phyloP scores from a whole-genome alignment of 1,140 invertebrate genomes.

The Myzus persicae region DNA sequence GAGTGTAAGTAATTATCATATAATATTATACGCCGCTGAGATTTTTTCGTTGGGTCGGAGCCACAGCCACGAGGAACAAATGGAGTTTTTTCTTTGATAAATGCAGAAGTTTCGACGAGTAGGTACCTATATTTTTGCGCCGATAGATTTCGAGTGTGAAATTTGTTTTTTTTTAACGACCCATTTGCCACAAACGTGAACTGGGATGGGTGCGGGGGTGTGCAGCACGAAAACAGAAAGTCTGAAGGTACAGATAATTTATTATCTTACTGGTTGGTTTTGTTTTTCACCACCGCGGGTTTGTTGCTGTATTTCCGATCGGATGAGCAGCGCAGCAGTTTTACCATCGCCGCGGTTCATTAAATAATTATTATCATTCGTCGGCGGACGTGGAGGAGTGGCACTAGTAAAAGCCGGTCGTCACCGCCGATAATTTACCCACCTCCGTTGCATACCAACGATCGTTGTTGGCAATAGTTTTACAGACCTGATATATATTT shows the following conservation, averaged over 20 bases:
- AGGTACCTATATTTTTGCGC: slow-evolving; percentile 1
- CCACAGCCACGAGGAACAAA: not conserved
- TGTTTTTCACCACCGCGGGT: slow-evolving; percentile 19
- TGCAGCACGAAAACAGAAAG: not conserved
- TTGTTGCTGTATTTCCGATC: slow-evolving; percentile 40
- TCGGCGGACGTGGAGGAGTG: not conserved
- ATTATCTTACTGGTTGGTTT: slow-evolving; percentile 29
- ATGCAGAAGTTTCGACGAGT: slow-evolving; percentile 19
- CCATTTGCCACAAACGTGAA: slow-evolving; percentile 19
- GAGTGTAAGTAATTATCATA: not conserved
- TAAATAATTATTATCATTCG: slow-evolving; percentile 48
- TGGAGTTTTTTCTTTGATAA: not conserved
- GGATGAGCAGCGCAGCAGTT: slow-evolving; percentile 19
- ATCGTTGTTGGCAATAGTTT: slow-evolving; percentile 32
- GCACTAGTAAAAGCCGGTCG: slow-evolving; percentile 34
- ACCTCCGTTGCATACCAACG: slow-evolving; percentile 11
- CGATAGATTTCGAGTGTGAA: slow-evolving; percentile 28
- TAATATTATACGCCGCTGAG: not conserved
- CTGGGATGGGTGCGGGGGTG: not conserved
- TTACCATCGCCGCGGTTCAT: slow-evolving; percentile 33
- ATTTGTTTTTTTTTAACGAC: slow-evolving; percentile 18
- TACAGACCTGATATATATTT: not conserved
- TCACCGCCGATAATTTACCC: slow-evolving; percentile 16
- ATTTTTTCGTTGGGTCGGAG: not conserved
- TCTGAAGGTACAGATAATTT: slow-evolving; percentile 32